Evolutionary conservation across 2,797 vertebrate species (phyloP).

Genomic region (Alectoris magna): DNA sequence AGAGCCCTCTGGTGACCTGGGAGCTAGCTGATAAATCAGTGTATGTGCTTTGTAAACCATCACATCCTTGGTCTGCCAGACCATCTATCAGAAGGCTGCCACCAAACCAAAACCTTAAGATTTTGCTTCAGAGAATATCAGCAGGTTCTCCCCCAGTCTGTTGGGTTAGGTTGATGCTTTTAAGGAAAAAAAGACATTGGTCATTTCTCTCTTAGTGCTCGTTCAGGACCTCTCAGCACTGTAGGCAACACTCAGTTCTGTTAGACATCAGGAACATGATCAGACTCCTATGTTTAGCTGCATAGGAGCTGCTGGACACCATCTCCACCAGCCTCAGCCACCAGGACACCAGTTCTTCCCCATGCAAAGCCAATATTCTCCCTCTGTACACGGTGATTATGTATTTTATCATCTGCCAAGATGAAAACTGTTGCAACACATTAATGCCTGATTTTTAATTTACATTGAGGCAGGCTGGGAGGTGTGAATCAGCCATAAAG

Average conservation of each 20-base stretch:
- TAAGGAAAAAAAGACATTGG: background rate
- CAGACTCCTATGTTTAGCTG: fast-evolving
- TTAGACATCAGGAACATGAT: background rate
- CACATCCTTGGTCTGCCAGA: background rate
- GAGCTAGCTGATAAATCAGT: background rate
- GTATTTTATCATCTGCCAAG: background rate
- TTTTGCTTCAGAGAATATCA: background rate
- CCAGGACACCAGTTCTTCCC: background rate
- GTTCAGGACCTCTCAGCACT: background rate
- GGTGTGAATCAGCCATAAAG: background rate
- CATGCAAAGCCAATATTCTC: background rate
- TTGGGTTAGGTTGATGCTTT: background rate
- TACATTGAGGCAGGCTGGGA: background rate
- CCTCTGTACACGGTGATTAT: background rate
- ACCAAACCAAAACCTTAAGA: background rate
- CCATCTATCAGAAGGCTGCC: background rate
- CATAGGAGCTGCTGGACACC: background rate
- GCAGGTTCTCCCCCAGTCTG: too few relatives aligned
- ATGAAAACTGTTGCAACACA: background rate
- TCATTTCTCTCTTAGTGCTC: background rate
- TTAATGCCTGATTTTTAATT: background rate
- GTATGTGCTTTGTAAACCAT: background rate
- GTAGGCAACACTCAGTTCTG: background rate
- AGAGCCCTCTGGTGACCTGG: background rate
- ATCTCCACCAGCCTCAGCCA: background rate